phyloP scores from a whole-genome alignment of 2,888 invertebrate genomes.

The Malthinus seriepunctatus region DNA sequence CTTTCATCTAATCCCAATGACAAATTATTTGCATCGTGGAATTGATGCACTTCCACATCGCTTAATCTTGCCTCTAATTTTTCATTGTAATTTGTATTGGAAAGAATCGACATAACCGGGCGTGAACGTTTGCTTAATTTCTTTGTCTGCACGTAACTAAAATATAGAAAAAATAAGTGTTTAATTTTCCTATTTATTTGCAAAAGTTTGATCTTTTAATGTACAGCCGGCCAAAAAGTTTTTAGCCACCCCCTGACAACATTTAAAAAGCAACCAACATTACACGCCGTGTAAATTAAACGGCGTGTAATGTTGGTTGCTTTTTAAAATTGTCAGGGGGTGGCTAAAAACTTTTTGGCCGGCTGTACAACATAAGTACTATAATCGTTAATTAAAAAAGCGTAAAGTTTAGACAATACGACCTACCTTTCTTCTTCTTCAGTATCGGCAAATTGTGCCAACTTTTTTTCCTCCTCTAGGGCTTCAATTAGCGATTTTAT shows the following conservation, averaged over 20 bases:
- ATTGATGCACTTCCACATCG: background rate
- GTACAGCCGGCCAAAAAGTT: no score
- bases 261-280: no score
- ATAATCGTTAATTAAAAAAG: no score
- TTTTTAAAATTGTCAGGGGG: no score
- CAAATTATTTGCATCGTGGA: background rate
- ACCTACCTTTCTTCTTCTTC: background rate
- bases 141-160: background rate
- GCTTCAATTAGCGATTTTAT: background rate
- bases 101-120: background rate
- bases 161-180: background rate
- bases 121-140: background rate
- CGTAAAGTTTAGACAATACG: background rate
- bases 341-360: no score
- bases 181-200: background rate
- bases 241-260: no score
- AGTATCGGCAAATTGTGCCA: background rate
- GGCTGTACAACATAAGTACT: no score
- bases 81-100: background rate
- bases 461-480: background rate
- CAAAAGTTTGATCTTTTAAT: background rate
- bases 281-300: no score
- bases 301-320: no score
- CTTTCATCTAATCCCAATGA: background rate
- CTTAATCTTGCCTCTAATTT: background rate